phyloP scores from a whole-genome alignment of 2,888 invertebrate genomes.

The Eurytoma adleriae region DNA sequence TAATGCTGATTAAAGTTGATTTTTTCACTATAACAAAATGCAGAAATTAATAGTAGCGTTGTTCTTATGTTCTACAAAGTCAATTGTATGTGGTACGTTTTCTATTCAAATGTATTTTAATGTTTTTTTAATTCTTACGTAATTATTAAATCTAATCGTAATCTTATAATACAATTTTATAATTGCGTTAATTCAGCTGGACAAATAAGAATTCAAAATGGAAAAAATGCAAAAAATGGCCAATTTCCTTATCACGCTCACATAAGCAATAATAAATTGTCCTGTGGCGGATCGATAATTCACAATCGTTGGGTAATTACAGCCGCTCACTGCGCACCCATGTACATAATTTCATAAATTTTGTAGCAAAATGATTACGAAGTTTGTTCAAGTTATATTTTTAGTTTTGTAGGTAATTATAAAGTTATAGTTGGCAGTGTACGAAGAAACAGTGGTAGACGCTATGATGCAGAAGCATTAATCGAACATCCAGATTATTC shows the following conservation, averaged over 20 bases:
- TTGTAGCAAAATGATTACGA: neutral
- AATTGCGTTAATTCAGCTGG: neutral
- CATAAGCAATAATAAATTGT: conserved; percentile 74
- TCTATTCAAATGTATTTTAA: no score
- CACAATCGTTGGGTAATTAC: conserved; percentile 76
- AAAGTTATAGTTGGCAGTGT: neutral
- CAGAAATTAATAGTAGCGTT: no score
- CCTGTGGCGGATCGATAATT: conserved; percentile 78
- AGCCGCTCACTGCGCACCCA: neutral
- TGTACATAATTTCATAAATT: neutral
- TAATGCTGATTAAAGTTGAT: no score
- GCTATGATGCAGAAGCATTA: neutral
- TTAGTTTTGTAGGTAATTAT: neutral
- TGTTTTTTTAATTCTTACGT: no score
- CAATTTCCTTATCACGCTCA: conserved; percentile 78
- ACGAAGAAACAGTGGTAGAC: neutral
- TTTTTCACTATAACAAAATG: no score
- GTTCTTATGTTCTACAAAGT: no score
- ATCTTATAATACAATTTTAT: no score
- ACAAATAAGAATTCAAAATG: conserved; percentile 69
- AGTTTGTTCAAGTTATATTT: neutral
- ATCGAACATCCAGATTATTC: neutral
- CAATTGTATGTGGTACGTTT: no score
- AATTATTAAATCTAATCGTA: no score
- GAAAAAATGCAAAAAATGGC: conserved; percentile 77